phyloP scores from a whole-genome alignment of 2,888 invertebrate species.

The Ryuthela nishihirai region DNA sequence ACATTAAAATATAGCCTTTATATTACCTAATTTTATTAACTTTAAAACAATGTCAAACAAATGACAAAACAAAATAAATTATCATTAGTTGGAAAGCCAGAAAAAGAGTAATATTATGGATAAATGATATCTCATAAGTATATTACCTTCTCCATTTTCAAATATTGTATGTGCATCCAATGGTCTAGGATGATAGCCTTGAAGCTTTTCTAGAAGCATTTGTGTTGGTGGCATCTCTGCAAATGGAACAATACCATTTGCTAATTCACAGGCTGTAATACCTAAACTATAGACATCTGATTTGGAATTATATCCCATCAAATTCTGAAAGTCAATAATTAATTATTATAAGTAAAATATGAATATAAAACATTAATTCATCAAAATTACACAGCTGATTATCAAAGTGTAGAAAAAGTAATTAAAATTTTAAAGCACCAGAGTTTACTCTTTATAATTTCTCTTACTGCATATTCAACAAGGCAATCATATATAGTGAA shows the following conservation, averaged over 20 bases:
- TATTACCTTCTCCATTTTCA: conserved; percentile 18
- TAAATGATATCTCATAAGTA: too few relatives aligned
- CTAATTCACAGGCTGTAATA: conserved; percentile 79
- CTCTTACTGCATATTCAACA: too few relatives aligned
- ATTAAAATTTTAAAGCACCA: too few relatives aligned
- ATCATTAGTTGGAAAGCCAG: conserved; percentile 38
- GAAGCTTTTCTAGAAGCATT: conserved; percentile 85
- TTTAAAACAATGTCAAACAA: too few relatives aligned
- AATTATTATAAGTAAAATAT: conserved; percentile 31
- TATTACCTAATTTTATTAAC: background rate
- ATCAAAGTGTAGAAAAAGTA: too few relatives aligned
- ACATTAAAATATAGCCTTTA: too few relatives aligned
- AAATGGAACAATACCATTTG: conserved; percentile 85
- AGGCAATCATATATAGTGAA: too few relatives aligned
- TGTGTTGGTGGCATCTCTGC: conserved; percentile 78
- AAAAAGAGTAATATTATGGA: background rate
- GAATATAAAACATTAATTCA: conserved; percentile 6
- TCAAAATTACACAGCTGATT: too few relatives aligned
- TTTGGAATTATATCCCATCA: conserved; percentile 80
- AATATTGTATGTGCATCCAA: conserved; percentile 47
- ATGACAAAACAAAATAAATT: too few relatives aligned
- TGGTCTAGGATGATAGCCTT: conserved; percentile 59
- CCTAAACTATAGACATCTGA: conserved; percentile 91
- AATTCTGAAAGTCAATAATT: too few relatives aligned
- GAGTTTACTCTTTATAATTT: too few relatives aligned